These are phyloP conservation scores for Chrysopilus asiliformis DNA, from an alignment of 2,888 invertebrate species.

Conservation along the genomic window DNA sequence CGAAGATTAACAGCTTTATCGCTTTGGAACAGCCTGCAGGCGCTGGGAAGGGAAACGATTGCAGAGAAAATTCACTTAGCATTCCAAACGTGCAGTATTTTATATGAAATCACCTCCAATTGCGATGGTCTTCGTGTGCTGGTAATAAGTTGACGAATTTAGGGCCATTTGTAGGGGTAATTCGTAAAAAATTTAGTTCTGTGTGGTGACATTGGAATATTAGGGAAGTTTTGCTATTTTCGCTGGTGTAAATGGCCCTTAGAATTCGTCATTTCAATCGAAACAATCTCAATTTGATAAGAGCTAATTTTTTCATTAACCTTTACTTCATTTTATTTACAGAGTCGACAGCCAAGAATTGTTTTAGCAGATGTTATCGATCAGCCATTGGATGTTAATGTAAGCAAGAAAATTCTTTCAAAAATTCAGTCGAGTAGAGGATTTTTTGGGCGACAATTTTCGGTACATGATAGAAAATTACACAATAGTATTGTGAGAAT, in stretches of 20 bases:
- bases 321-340: too few relatives aligned
- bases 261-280: too few relatives aligned
- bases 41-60: constrained; percentile 58
- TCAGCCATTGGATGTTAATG: constrained; percentile 47
- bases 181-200: background rate
- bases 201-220: too few relatives aligned
- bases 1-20: constrained; percentile 61
- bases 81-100: constrained; percentile 54
- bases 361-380: constrained; percentile 47
- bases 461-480: background rate
- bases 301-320: too few relatives aligned
- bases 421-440: background rate
- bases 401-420: constrained; percentile 23
- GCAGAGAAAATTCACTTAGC: constrained; percentile 56
- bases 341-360: constrained; percentile 63
- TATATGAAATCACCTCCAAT: constrained; percentile 37
- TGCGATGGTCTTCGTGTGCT: constrained; percentile 55
- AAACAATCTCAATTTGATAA: too few relatives aligned
- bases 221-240: too few relatives aligned
- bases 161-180: background rate
- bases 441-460: too few relatives aligned
- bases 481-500: background rate
- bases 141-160: constrained; percentile 38
- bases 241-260: too few relatives aligned
- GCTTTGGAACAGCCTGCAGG: constrained; percentile 70